Percentiles rank a stretch among this genome's conserved stretches.
Evolutionary conservation across 2,888 invertebrate genomes (phyloP).

Genomic region (Lucinisca nassula): DNA sequence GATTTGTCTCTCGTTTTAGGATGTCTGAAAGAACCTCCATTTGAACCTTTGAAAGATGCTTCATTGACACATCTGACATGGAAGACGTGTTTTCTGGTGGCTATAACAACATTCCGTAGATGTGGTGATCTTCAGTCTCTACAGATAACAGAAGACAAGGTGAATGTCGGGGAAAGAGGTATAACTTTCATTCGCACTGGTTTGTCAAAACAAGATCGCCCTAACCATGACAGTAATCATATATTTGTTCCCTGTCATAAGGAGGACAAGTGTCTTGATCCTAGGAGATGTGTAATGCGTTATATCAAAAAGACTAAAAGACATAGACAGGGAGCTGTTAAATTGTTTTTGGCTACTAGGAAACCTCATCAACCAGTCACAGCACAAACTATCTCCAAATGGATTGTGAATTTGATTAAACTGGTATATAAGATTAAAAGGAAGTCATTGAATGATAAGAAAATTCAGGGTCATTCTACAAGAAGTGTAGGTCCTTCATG

Average conservation of each 20-base stretch:
- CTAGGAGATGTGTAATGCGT: conserved; percentile 28
- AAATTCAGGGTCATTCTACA: background rate
- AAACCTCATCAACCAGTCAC: background rate
- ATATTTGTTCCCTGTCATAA: conserved; percentile 44
- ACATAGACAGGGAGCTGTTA: background rate
- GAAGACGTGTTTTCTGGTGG: conserved; percentile 29
- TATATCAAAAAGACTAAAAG: conserved; percentile 30
- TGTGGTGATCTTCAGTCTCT: conserved; percentile 52
- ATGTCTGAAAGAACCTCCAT: background rate
- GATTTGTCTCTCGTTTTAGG: background rate
- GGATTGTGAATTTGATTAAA: conserved; percentile 11
- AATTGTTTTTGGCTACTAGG: conserved; percentile 5
- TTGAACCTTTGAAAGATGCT: background rate
- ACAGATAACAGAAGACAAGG: conserved; percentile 24
- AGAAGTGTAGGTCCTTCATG: too few relatives aligned
- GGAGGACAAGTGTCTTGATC: conserved; percentile 36
- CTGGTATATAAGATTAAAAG: background rate
- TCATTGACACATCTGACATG: conserved; percentile 13
- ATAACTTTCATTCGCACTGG: conserved; percentile 42
- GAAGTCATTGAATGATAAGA: background rate
- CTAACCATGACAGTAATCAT: conserved; percentile 26
- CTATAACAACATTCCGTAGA: conserved; percentile 41
- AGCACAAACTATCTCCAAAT: background rate
- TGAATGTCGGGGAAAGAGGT: conserved; percentile 44
- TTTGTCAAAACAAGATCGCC: conserved; percentile 48